Conservation (phyloP, 2,797 vertebrate species). For the Sebastes cheni region DNA sequence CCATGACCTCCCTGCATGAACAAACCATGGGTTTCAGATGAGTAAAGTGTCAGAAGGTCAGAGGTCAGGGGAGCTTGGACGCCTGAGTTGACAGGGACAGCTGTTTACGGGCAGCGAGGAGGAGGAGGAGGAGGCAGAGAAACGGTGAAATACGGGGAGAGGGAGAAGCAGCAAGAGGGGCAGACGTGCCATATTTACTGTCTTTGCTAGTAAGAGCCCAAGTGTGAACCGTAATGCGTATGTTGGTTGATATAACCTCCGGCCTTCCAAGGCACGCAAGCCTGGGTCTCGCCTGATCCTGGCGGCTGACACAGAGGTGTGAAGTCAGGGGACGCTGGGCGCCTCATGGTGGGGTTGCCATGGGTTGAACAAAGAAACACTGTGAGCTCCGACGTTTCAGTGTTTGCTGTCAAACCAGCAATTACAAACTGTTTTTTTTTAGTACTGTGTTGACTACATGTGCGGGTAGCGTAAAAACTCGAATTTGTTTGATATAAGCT, state of each 20-base stretch:
- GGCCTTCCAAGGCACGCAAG: conserved; percentile 70
- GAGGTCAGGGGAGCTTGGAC: conserved; percentile 66
- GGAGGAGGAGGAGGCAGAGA: conserved; percentile 16
- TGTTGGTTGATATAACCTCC: conserved; percentile 87
- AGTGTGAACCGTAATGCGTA: conserved; percentile 79
- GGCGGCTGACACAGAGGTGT: conserved; percentile 78
- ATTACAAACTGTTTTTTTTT: conserved; percentile 64
- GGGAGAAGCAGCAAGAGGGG: conserved; percentile 23
- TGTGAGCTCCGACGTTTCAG: conserved; percentile 70
- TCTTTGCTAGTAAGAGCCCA: conserved; percentile 75
- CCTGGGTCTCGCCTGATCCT: conserved; percentile 78
- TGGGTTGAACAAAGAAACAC: conserved; percentile 79
- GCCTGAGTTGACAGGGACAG: conserved; percentile 55
- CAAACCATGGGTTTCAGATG: conserved; percentile 36
- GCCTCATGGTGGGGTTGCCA: conserved; percentile 57
- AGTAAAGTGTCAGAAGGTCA: conserved; percentile 57
- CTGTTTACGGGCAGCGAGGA: conserved; percentile 53
- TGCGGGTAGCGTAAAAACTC: conserved; percentile 33
- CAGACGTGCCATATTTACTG: conserved; percentile 74
- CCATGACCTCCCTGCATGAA: background rate
- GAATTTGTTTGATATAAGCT: conserved; percentile 30
- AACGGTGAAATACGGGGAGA: background rate
- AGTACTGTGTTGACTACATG: conserved; percentile 48
- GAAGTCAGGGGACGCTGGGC: conserved; percentile 74
- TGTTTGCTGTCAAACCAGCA: conserved; percentile 73